Percentiles rank a stretch among this genome's conserved stretches.
Evolutionary conservation across 2,888 invertebrate genomes (phyloP).

Genomic region (Bimastos eiseni): DNA sequence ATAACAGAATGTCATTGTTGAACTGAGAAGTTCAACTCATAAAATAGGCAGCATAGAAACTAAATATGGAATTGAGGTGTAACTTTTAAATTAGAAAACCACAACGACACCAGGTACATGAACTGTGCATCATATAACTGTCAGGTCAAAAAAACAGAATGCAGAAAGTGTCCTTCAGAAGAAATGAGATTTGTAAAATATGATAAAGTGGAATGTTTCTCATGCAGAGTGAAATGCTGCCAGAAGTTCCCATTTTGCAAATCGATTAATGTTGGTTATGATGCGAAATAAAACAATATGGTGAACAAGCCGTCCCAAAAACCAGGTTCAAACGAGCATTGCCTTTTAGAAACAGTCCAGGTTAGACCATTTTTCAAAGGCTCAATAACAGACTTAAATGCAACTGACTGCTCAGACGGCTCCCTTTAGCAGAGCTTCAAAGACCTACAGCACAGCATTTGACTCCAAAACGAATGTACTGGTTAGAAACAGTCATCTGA

Average conservation of each 20-base stretch:
- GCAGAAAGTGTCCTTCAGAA: not conserved
- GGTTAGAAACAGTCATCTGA: no score
- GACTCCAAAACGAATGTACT: not conserved
- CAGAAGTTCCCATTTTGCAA: not conserved
- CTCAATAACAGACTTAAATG: not conserved
- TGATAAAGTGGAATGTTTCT: slow-evolving; percentile 3
- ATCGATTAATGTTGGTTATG: slow-evolving; percentile 3
- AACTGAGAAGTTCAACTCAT: not conserved
- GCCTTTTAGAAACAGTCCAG: not conserved
- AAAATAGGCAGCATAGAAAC: not conserved
- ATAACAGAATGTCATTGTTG: not conserved
- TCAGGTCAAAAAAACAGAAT: not conserved
- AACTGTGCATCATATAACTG: not conserved
- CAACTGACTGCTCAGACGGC: not conserved
- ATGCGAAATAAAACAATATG: not conserved
- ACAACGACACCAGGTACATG: not conserved
- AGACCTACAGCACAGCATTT: not conserved
- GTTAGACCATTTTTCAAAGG: not conserved
- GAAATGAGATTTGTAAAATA: slow-evolving; percentile 3
- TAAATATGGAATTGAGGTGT: not conserved
- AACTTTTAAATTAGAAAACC: not conserved
- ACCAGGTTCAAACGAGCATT: not conserved
- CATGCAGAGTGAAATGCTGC: slow-evolving; percentile 10
- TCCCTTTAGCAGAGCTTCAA: not conserved
- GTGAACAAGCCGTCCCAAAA: not conserved